phyloP scores from a whole-genome alignment of 2,888 invertebrate species.

The Tuta absoluta region DNA sequence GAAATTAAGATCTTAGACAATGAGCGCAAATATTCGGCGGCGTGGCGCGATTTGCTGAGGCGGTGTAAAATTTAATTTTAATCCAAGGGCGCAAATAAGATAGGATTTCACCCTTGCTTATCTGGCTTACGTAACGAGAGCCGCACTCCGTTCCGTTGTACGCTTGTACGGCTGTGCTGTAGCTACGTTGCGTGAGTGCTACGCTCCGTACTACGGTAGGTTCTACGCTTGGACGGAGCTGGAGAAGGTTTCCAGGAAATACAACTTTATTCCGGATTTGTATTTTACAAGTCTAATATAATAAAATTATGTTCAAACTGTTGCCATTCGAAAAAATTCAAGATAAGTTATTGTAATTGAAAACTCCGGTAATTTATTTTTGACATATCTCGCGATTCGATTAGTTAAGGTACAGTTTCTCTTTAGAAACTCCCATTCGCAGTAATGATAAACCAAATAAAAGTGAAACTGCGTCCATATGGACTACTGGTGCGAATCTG shows the following conservation, averaged over 20 bases:
- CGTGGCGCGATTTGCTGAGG: conserved; percentile 59
- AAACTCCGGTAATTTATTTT: background rate
- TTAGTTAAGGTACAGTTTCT: background rate
- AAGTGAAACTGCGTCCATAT: too few species aligned
- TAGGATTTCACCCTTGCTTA: conserved; percentile 60
- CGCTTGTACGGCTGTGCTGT: conserved; percentile 1
- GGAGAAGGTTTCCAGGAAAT: conserved; percentile 30
- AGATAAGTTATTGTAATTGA: background rate
- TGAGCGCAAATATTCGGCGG: conserved; percentile 52
- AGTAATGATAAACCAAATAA: too few species aligned
- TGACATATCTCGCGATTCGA: background rate
- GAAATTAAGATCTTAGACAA: conserved; percentile 68
- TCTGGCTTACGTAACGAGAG: conserved; percentile 37
- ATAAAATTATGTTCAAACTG: background rate
- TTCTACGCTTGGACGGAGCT: conserved; percentile 19
- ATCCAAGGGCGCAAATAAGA: conserved; percentile 72
- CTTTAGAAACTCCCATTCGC: too few species aligned
- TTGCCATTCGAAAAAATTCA: background rate
- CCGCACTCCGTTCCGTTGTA: conserved; percentile 9
- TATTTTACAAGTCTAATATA: conserved; percentile 12
- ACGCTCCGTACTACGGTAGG: conserved; percentile 26
- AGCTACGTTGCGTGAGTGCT: conserved; percentile 31
- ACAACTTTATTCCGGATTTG: conserved; percentile 20
- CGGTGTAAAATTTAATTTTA: conserved; percentile 77
- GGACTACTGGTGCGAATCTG: too few species aligned